Conservation (phyloP, 2,113 vertebrate genomes). For the Trichomycterus rosablanca region DNA sequence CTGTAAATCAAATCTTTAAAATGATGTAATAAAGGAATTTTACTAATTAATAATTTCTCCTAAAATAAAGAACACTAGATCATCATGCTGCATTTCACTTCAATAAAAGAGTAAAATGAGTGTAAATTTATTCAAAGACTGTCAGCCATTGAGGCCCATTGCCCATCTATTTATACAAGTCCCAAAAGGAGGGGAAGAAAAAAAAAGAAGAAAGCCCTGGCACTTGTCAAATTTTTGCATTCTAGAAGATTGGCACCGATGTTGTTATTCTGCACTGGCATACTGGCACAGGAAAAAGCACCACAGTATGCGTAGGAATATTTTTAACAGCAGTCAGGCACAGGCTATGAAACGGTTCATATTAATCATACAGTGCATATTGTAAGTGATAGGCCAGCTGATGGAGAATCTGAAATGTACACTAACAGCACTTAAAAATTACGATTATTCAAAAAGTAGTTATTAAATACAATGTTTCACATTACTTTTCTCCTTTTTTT, state of each 20-base stretch:
- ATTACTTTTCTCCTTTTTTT: no score
- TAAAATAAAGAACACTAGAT: slow-evolving; percentile 23
- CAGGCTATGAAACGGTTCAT: no score
- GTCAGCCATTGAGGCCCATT: slow-evolving; percentile 31
- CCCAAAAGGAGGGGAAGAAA: slow-evolving; percentile 25
- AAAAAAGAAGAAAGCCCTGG: slow-evolving; percentile 21
- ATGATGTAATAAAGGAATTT: neutral
- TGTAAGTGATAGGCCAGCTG: no score
- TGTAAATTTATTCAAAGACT: slow-evolving; percentile 44
- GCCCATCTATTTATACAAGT: slow-evolving; percentile 38
- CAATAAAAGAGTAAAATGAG: slow-evolving; percentile 27
- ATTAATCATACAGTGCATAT: no score
- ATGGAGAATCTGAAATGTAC: no score
- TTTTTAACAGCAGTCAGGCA: slow-evolving; percentile 1
- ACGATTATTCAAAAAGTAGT: no score
- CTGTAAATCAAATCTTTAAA: no score
- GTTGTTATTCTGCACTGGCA: slow-evolving; percentile 40
- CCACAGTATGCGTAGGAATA: slow-evolving; percentile 12
- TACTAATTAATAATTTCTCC: slow-evolving; percentile 12
- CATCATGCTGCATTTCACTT: slow-evolving; percentile 42
- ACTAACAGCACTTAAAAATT: no score
- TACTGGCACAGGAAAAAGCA: slow-evolving; percentile 18
- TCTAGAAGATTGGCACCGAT: slow-evolving; percentile 19
- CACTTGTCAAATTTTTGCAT: slow-evolving; percentile 33
- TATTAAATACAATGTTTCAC: no score